phyloP scores from a whole-genome alignment of 2,797 vertebrate species.

The Otolemur crassicaudatus region DNA sequence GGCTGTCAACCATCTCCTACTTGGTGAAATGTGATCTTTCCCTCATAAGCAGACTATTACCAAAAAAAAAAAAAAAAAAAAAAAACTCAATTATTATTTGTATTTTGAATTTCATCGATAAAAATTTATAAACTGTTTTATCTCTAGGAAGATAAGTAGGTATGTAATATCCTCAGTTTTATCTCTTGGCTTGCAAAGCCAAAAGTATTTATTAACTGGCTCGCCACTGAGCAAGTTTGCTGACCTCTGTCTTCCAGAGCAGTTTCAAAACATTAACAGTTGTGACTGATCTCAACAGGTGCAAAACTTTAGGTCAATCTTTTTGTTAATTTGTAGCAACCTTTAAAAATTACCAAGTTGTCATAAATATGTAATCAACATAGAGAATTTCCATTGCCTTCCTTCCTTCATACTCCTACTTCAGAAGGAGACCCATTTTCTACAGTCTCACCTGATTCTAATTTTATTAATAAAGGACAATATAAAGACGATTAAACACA shows the following conservation, averaged over 20 bases:
- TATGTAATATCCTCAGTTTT: background rate
- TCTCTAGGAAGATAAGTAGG: background rate
- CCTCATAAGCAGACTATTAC: background rate
- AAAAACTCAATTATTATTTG: background rate
- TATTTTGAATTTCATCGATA: background rate
- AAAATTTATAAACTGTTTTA: background rate
- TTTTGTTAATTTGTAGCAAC: background rate
- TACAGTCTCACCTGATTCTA: background rate
- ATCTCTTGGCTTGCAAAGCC: background rate
- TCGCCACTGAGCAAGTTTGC: background rate
- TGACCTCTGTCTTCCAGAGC: background rate
- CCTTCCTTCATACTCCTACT: background rate
- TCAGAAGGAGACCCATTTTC: background rate
- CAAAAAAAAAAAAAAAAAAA: too few species aligned
- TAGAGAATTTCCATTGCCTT: background rate
- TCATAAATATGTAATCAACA: background rate
- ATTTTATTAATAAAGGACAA: background rate
- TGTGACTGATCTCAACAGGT: background rate
- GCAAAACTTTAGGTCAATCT: background rate
- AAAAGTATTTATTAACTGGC: background rate
- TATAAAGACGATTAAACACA: background rate
- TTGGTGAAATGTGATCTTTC: background rate
- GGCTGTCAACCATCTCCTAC: background rate
- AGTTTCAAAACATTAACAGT: background rate
- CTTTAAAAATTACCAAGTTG: background rate